phyloP scores from a whole-genome alignment of 2,113 vertebrate species.

The Rostratula benghalensis region DNA sequence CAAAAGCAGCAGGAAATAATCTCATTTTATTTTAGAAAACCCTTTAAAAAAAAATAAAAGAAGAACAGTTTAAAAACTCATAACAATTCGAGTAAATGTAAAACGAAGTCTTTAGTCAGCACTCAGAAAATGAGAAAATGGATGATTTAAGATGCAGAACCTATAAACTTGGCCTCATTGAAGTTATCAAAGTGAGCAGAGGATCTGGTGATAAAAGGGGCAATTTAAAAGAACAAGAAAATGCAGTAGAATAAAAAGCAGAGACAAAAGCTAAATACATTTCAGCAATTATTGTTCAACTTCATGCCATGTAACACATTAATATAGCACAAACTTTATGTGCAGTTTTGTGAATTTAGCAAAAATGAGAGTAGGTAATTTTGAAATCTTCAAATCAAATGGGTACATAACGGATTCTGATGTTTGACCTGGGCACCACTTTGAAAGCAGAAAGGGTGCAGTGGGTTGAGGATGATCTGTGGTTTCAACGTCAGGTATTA shows the following conservation, averaged over 20 bases:
- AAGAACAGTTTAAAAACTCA: slow-evolving; percentile 33
- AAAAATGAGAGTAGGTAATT: background rate
- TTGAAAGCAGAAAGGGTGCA: background rate
- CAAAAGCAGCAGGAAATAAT: slow-evolving; percentile 54
- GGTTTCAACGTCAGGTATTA: too few relatives aligned
- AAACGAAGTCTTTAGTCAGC: slow-evolving; percentile 43
- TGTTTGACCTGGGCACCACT: background rate
- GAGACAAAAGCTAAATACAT: slow-evolving; percentile 12
- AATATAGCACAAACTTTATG: background rate
- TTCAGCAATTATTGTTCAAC: slow-evolving; percentile 16
- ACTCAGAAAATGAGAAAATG: slow-evolving; percentile 65
- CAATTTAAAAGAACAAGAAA: slow-evolving; percentile 20
- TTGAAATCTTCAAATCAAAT: background rate
- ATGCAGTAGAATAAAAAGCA: background rate
- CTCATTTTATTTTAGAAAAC: background rate
- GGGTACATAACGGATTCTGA: background rate
- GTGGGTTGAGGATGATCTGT: background rate
- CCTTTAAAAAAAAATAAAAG: background rate
- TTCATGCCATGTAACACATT: slow-evolving; percentile 2
- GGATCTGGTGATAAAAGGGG: background rate
- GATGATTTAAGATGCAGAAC: slow-evolving; percentile 46
- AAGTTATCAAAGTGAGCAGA: slow-evolving; percentile 38
- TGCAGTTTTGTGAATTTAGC: background rate
- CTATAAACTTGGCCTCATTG: slow-evolving; percentile 12
- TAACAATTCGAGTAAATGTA: slow-evolving; percentile 54